Conservation (phyloP, 2,888 invertebrate genomes). For the Augochlorella aurata region DNA sequence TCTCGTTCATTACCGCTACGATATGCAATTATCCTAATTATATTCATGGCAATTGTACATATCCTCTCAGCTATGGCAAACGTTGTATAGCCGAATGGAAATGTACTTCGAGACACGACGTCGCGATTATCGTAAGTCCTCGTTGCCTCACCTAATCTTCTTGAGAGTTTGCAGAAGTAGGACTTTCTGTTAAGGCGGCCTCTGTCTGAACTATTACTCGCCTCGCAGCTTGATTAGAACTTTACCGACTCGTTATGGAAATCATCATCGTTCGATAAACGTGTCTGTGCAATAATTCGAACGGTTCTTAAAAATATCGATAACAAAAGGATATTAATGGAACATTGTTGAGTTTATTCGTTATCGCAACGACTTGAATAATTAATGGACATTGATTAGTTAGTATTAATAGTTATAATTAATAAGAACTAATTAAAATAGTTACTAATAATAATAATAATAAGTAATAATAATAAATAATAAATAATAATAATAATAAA, state of each 20-base stretch:
- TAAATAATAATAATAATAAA: no score
- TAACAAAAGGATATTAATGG: no score
- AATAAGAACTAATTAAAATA: no score
- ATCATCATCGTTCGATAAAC: constrained; percentile 6
- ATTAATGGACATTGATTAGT: no score
- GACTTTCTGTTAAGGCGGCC: constrained; percentile 22
- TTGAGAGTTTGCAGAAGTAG: constrained; percentile 38
- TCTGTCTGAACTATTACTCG: constrained; percentile 29
- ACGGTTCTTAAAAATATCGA: no score
- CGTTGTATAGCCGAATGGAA: constrained; percentile 26
- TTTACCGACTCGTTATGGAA: constrained; percentile 39
- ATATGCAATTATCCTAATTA: constrained; percentile 18
- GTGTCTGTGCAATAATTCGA: background rate
- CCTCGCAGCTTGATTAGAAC: constrained; percentile 43
- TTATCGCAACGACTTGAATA: no score
- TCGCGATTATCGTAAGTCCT: constrained; percentile 49
- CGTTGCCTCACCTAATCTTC: constrained; percentile 46
- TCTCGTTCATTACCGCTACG: background rate
- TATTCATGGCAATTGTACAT: background rate
- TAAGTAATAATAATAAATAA: no score
- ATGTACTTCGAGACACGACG: constrained; percentile 27
- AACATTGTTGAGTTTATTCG: no score
- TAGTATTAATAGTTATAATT: no score
- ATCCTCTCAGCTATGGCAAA: background rate
- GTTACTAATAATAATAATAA: no score